Evolutionary conservation across 2,113 vertebrate genomes (phyloP), one percentile per base, ranked within the genome.

Genomic region (Carlito syrichta): DNA sequence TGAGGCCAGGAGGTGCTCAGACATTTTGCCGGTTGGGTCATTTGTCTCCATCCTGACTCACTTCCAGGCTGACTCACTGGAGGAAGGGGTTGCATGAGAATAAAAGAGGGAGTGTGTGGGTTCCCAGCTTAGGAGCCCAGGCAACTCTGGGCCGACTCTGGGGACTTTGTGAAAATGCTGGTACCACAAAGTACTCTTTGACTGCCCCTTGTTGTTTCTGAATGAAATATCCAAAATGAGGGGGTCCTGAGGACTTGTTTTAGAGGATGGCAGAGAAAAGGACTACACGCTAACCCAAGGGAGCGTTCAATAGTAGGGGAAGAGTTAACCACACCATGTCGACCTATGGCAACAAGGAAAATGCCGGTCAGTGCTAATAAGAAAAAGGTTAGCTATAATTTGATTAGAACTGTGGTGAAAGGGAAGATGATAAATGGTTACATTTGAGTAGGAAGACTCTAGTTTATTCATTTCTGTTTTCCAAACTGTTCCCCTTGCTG

Each of bases 301-400:
- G 12, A 77, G 40, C 13, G 12, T 45, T 50, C 27, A 43, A 13
- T 17, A 45, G 10, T 48, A 32, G 27, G 4, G 32, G 12, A 25
- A 16, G 25, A 35, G 8, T 12, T 19, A 38, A 60, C 1, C 2
- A 10, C 8, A 3, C 7, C 3, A 0, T 5, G 27, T 25, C 5
- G 12, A 16, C 14, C 43, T 25, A 2, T 0, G 16, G 43, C 43
- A n/a, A 8, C 10, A 27, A 6, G n/a, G n/a, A 45, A 68, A 40
- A 11, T 23, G 40, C 62, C 10, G 32, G 8, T 2, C 8, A 77
- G 38, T 17, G 8, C 40, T 35, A 35, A 63, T 45, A 13, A 27
- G 43, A 60, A 78, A 56, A 78, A 56, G 52, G 60, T 71, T 68
- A 23, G 56, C 32, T 69, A 25, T 13, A 2, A 7, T 54, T 35